phyloP scores from a whole-genome alignment of 2,888 invertebrate species.

The Anodontia alba region DNA sequence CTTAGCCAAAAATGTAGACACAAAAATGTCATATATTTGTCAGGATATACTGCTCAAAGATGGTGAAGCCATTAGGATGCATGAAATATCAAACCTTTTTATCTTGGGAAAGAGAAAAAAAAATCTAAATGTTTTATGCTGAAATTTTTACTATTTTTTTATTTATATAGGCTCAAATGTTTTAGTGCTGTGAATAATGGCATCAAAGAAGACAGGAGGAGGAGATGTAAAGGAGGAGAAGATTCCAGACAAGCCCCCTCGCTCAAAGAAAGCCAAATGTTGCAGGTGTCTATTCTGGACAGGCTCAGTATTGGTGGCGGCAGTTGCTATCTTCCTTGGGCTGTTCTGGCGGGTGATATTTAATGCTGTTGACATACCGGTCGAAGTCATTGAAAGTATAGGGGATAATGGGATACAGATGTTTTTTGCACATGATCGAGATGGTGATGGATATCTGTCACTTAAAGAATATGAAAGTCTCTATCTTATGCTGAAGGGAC shows the following conservation, averaged over 20 bases:
- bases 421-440: constrained; percentile 76
- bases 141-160: too few species aligned
- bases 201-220: not conserved
- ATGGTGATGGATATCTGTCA: constrained; percentile 77
- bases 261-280: constrained; percentile 20
- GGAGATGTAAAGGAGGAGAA: not conserved
- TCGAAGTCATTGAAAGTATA: constrained; percentile 50
- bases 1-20: too few species aligned
- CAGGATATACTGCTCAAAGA: too few species aligned
- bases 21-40: too few species aligned
- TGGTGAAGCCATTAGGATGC: too few species aligned
- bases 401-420: constrained; percentile 74
- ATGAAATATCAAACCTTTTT: too few species aligned
- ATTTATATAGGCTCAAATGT: too few species aligned
- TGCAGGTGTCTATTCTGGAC: constrained; percentile 57
- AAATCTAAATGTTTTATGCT: too few species aligned
- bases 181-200: not conserved
- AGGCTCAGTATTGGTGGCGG: constrained; percentile 32
- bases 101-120: too few species aligned
- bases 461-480: constrained; percentile 80
- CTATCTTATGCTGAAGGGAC: constrained; percentile 67
- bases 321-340: constrained; percentile 31
- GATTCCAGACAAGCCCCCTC: not conserved
- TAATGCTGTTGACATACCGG: constrained; percentile 29
- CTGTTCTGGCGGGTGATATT: not conserved